Base-by-base conservation (phyloP, 1,140 invertebrate genomes). In the Caenorhabditis inopinata region DNA sequence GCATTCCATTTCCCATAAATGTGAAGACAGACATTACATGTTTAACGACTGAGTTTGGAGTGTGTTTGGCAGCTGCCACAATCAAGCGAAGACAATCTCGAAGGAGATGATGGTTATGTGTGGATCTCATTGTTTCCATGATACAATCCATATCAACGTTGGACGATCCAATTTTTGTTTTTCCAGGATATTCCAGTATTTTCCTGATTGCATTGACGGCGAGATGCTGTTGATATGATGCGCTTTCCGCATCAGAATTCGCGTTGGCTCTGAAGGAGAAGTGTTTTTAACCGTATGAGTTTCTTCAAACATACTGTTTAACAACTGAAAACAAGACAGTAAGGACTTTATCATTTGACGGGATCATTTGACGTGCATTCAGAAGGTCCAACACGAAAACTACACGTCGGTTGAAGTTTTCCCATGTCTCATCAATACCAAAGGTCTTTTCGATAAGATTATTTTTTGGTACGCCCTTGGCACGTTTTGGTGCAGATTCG, bases 11-110 rank as follows among this genome's bases (percentile, higher is more conserved):
- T 21, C 82, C 82, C 82, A 83, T 83, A 38, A 83, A 83, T 1
- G 82, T 83, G 76, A 83, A 83, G 2, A 83, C 79, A 16, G 82
- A 83, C 80, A 83, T 82, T 5, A 83, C 80, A 46, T 83, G 82
- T 23, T 62, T 76, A 6, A 77, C 62, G 7, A 83, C 79, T 21
- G 80, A 76, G 6, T 29, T 74, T 0, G 82, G 80, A 21, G 51
- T 75, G 46, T 84, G 35, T 16, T 49, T 76, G 14, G 83, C 82
- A 18, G 79, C 82, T 9, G 82, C 82, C 14, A 81, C 83, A 38
- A 83, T 83, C 14, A 83, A 49, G 21, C 75, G 51, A 5, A 83
- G 79, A n/a, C 74, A 58, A 35, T 83, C 79, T 35, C 82, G 51
- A 18, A 83, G 68, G 32, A 83, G 46, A 48, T 75, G 82, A 62